Conservation (phyloP, 2,797 vertebrate species). For the Masticophis lateralis region DNA sequence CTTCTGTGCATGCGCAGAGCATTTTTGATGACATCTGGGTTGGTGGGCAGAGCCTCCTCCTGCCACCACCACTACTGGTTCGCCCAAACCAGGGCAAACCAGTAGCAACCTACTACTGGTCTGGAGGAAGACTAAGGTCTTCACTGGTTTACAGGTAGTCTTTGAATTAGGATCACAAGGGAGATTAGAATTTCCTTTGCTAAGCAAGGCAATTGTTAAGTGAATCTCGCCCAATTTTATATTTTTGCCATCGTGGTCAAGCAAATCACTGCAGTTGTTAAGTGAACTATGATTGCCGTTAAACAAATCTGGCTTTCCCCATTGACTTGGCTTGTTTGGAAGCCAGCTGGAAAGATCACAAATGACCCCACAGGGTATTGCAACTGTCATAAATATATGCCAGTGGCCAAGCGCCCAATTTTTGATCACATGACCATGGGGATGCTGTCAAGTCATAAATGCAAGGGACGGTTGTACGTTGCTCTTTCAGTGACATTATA, state of each 20-base stretch:
- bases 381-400: background rate
- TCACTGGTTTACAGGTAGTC: background rate
- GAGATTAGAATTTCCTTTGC: background rate
- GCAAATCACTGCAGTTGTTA: too few relatives aligned
- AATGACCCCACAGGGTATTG: background rate
- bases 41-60: too few relatives aligned
- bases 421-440: too few relatives aligned
- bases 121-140: background rate
- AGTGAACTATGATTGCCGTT: background rate
- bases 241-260: background rate
- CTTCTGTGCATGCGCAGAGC: too few relatives aligned
- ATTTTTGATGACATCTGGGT: too few relatives aligned
- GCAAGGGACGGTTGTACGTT: too few relatives aligned
- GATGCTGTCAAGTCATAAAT: too few relatives aligned
- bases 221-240: background rate
- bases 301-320: background rate
- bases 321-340: background rate
- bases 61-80: too few relatives aligned
- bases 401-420: background rate
- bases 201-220: too few relatives aligned
- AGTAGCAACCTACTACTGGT: too few relatives aligned
- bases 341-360: background rate
- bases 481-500: too few relatives aligned
- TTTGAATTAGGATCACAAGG: background rate
- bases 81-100: too few relatives aligned